Evolutionary conservation across 2,888 invertebrate genomes (phyloP), one percentile per base, ranked within the genome.

Genomic region (Erpobdella octoculata): DNA sequence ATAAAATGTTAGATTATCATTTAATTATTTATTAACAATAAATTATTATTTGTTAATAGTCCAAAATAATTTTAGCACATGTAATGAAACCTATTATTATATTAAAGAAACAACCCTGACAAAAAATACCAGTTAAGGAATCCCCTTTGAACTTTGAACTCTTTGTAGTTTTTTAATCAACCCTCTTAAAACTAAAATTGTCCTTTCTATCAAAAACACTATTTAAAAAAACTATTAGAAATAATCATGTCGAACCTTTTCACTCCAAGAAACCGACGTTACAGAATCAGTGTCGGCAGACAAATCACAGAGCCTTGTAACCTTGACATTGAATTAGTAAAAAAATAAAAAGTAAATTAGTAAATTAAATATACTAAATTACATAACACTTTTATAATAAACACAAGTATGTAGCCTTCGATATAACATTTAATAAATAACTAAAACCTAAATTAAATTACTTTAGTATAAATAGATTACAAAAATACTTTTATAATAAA

Each of bases 231-330:
- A n/a, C n/a, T n/a, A n/a, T n/a, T n/a, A n/a, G n/a, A n/a, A n/a
- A n/a, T n/a, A n/a, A n/a, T n/a, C n/a, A n/a, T n/a, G n/a, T 25
- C 35, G 33, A 78, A 86, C 86, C 77, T 96, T 88, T 81, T 97
- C 97, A 81, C 94, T 93, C 97, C 98, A 98, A 65, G 96, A 93
- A 28, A 98, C 97, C 1, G 97, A 96, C 5, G 97, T 97, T 38
- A 98, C 96, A 9, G 92, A 90, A 83, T 97, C 97, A 37, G 90
- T 90, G 82, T 95, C 69, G 5, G 69, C 6, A 2, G 69, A 28
- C 33, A 94, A 48, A 48, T 71, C 66, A 89, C 88, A 12, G 92
- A 91, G 73, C 97, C 86, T 85, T 98, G 97, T 85, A 97, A 98
- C 53, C 98, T 85, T 80, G 21, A 4, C 21, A 53, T 18, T n/a